Base-by-base conservation (phyloP, 2,113 vertebrate genomes). In the Heterochromis multidens region DNA sequence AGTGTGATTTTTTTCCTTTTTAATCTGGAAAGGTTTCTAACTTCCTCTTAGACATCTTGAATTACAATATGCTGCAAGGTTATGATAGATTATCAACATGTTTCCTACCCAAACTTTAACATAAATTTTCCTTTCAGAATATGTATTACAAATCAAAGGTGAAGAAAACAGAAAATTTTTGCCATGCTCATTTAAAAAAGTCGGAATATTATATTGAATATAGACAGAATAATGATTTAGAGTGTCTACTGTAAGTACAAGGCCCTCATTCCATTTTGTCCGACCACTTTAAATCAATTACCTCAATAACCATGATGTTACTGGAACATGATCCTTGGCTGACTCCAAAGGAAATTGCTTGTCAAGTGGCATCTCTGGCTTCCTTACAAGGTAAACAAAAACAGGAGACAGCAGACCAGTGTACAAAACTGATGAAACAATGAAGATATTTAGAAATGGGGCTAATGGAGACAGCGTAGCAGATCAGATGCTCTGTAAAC, bases 341-440 rank as follows among this genome's bases (percentile, higher is more conserved):
- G 54, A 14, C 54, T 79, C 60, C 6, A 70, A 52, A 74, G 77
- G 52, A 84, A 79, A 35, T 17, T 59, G 43, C 49, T 81, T 88
- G 83, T 91, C 46, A 29, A 88, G 89, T 77, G 80, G 84, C 87
- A 78, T 86, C 86, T 49, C 79, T 87, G 91, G 88, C 81, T 21
- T 59, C 76, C 8, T 9, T 31, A 76, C 86, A 89, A 83, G 57
- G 77, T 35, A 79, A 90, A 91, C 79, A 87, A 56, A 79, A 78
- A 67, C 49, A 57, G 61, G 87, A 90, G 79, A 88, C 80, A 52
- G 74, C 62, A 76, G 76, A 82, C 57, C 87, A 85, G 81, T 4
- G 33, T 84, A 46, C 65, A 79, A 79, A 87, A 65, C 58, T 79
- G 46, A 59, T 54, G 81, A 60, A 88, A 90, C 89, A 92, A 87